A percentile compares a stretch with the other conserved stretches of the same genome.
Conservation (phyloP, 2,797 vertebrate species). For the Diplodus sargus region DNA sequence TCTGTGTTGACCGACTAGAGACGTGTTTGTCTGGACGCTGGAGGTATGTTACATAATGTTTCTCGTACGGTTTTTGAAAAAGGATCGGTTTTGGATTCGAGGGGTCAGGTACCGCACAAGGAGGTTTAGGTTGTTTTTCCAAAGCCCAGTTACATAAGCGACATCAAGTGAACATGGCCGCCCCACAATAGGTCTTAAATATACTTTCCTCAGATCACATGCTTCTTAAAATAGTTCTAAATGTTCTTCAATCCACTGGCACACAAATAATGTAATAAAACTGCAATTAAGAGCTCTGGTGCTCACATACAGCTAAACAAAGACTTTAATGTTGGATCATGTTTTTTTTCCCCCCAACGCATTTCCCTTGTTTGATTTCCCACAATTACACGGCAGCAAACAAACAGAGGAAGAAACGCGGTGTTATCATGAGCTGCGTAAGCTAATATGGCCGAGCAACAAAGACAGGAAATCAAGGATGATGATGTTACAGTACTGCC, state of each 20-base stretch:
- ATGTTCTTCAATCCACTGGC: neutral
- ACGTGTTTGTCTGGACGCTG: constrained; percentile 17
- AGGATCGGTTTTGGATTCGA: neutral
- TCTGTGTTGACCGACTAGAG: constrained; percentile 19
- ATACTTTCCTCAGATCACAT: constrained; percentile 2
- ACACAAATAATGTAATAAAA: constrained; percentile 17
- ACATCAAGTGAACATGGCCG: neutral
- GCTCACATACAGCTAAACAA: constrained; percentile 19
- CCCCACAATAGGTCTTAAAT: constrained; percentile 8
- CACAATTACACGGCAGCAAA: neutral
- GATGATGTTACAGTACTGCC: neutral
- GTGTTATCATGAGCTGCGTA: neutral
- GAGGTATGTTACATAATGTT: constrained; percentile 31
- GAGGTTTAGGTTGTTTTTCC: constrained; percentile 20
- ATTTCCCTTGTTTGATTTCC: constrained; percentile 5
- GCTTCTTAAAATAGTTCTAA: constrained; percentile 4
- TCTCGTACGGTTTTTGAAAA: constrained; percentile 7
- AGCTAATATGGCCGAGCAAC: neutral
- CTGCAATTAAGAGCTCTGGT: constrained; percentile 28
- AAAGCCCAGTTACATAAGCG: neutral
- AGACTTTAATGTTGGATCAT: neutral
- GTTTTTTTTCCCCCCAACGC: neutral
- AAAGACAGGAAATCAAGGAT: neutral
- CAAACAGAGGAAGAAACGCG: neutral
- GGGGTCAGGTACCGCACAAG: neutral